Percentiles rank a stretch among this genome's conserved stretches.
Evolutionary conservation across 1,140 invertebrate genomes (phyloP).

Genomic region (Phthorimaea operculella): DNA sequence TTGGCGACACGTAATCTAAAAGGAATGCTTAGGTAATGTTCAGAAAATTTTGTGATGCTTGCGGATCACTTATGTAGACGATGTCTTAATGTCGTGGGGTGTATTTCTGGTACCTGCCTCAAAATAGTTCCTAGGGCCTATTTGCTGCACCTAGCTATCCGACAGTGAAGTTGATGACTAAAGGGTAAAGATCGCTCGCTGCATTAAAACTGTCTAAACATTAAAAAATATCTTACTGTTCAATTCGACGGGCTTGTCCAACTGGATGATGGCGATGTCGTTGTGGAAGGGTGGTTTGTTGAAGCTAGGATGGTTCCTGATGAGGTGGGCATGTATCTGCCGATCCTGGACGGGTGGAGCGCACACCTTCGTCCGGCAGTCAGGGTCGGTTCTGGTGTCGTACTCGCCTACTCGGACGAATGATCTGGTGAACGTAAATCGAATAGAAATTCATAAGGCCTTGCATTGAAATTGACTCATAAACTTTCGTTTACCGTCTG

Average conservation of each 20-base stretch:
- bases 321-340: slow-evolving; percentile 31
- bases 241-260: slow-evolving; percentile 64
- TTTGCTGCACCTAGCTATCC: too few relatives aligned
- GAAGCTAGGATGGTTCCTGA: slow-evolving; percentile 69
- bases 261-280: slow-evolving; percentile 74
- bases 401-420: slow-evolving; percentile 72
- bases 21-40: slow-evolving; percentile 9
- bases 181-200: too few relatives aligned
- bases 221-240: slow-evolving; percentile 47
- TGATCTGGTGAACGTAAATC: slow-evolving; percentile 56
- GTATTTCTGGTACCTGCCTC: too few relatives aligned
- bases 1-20: slow-evolving; percentile 63
- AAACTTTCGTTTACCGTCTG: too few relatives aligned
- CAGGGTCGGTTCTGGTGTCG: slow-evolving; percentile 62
- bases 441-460: too few relatives aligned
- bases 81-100: too few relatives aligned
- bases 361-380: slow-evolving; percentile 69
- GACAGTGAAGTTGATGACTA: too few relatives aligned
- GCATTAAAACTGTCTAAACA: too few relatives aligned
- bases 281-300: slow-evolving; percentile 71
- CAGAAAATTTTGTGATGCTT: too few relatives aligned
- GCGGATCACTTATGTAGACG: too few relatives aligned
- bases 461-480: too few relatives aligned
- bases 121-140: too few relatives aligned
- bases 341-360: slow-evolving; percentile 70